phyloP scores from a whole-genome alignment of 2,888 invertebrate genomes.

The Tenthredo livida region DNA sequence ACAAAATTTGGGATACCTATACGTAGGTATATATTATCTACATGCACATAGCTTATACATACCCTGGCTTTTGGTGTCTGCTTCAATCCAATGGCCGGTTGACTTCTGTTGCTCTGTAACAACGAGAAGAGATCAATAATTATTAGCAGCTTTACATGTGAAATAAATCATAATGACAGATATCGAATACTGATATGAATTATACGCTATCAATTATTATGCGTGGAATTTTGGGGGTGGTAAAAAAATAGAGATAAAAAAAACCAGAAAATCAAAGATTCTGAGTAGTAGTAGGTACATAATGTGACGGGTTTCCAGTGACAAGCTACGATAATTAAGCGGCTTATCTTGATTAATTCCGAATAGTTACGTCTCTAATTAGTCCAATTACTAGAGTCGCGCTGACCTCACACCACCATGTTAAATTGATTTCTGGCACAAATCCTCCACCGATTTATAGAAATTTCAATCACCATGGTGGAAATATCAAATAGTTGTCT shows the following conservation, averaged over 20 bases:
- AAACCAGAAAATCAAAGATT: background rate
- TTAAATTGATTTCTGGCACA: background rate
- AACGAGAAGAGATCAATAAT: slow-evolving; percentile 57
- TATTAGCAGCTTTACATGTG: slow-evolving; percentile 20
- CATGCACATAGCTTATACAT: slow-evolving; percentile 46
- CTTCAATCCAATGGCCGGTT: slow-evolving; percentile 84
- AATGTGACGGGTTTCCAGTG: background rate
- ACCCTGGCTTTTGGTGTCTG: slow-evolving; percentile 85
- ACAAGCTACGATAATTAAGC: slow-evolving; percentile 64
- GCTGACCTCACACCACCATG: background rate
- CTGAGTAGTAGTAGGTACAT: background rate
- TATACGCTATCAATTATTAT: no score
- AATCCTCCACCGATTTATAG: background rate
- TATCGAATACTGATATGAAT: background rate
- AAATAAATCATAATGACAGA: slow-evolving; percentile 45
- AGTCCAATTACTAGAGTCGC: slow-evolving; percentile 65
- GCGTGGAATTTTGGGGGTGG: background rate
- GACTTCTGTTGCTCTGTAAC: slow-evolving; percentile 85
- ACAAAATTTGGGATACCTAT: no score
- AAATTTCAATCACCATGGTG: background rate
- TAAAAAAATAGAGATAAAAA: slow-evolving; percentile 6
- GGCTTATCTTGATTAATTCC: slow-evolving; percentile 71
- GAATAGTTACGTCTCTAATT: slow-evolving; percentile 68
- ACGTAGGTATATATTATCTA: no score
- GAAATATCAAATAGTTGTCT: background rate